These are phyloP conservation scores for Drosophila merina DNA, from an alignment of 2,888 invertebrate species.

Conservation along the genomic window DNA sequence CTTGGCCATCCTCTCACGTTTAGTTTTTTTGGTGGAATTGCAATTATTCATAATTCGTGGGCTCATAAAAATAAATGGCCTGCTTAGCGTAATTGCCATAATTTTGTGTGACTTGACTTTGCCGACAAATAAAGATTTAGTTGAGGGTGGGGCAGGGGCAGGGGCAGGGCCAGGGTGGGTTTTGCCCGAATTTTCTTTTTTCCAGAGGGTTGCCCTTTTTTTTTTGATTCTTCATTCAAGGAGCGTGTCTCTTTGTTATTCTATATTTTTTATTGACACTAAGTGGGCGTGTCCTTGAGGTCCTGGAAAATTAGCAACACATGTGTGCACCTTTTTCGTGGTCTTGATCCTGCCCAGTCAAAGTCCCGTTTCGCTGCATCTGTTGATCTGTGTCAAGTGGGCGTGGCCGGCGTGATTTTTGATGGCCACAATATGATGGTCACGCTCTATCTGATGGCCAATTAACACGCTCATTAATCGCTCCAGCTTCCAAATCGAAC, in stretches of 20 bases:
- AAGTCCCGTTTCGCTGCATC: conserved; percentile 62
- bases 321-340: conserved; percentile 55
- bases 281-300: conserved; percentile 58
- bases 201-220: conserved; percentile 15
- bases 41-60: conserved; percentile 77
- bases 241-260: conserved; percentile 3
- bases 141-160: neutral
- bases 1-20: conserved; percentile 11
- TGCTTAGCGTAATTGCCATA: conserved; percentile 78
- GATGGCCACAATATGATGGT: conserved; percentile 55
- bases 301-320: conserved; percentile 65
- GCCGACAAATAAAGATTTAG: conserved; percentile 5
- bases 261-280: conserved; percentile 10
- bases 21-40: conserved; percentile 40
- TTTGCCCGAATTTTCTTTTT: neutral
- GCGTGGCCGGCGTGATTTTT: conserved; percentile 59
- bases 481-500: conserved; percentile 52
- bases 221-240: conserved; percentile 1
- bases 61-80: conserved; percentile 77
- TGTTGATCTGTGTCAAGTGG: conserved; percentile 61
- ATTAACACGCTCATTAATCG: conserved; percentile 70
- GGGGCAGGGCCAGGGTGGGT: too few relatives aligned
- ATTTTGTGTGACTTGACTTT: conserved; percentile 74
- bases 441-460: conserved; percentile 68
- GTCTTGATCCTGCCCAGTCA: neutral